These are phyloP conservation scores for Carposina sasakii DNA, from an alignment of 1,140 invertebrate species.

Conservation along the genomic window DNA sequence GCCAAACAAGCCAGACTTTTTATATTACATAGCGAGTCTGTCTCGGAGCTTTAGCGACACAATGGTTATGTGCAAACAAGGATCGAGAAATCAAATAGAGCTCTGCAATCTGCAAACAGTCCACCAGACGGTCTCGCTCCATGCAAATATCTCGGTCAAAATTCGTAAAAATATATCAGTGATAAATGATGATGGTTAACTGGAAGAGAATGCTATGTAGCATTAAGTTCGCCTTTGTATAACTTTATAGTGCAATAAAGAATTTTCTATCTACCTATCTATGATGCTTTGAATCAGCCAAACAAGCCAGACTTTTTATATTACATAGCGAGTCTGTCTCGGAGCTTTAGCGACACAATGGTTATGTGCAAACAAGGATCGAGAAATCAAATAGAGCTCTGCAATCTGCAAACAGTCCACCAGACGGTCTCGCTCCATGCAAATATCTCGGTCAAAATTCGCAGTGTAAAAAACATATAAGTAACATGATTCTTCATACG, in stretches of 20 bases:
- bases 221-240: no score
- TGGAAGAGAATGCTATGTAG: no score
- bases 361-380: conserved; percentile 40
- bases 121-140: conserved; percentile 15
- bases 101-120: conserved; percentile 36
- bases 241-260: no score
- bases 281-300: no score
- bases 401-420: conserved; percentile 35
- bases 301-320: no score
- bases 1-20: no score
- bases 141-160: conserved; percentile 33
- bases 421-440: conserved; percentile 21
- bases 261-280: no score
- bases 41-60: conserved; percentile 27
- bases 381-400: conserved; percentile 39
- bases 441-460: conserved; percentile 32
- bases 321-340: no score
- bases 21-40: no score
- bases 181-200: no score
- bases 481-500: neutral
- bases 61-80: conserved; percentile 46
- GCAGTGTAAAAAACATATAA: no score
- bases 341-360: conserved; percentile 35
- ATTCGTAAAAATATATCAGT: no score
- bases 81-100: conserved; percentile 39